Evolutionary conservation across 2,113 vertebrate genomes (phyloP), one percentile per base, ranked within the genome.

Genomic region (Malurus cyaneus): DNA sequence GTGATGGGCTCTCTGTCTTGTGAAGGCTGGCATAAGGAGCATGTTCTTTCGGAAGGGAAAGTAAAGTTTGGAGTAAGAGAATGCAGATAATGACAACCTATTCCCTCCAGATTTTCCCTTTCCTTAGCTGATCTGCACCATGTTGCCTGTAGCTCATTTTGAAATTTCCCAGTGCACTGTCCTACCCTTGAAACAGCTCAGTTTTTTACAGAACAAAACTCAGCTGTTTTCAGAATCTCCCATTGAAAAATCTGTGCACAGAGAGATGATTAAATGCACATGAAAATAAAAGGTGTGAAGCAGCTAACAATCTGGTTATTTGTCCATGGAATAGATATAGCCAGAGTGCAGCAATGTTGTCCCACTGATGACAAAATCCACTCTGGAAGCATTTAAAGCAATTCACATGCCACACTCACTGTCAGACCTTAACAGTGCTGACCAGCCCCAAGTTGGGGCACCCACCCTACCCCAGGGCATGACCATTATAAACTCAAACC

Each of bases 71-170:
- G 15, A 80, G 14, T 42, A 49, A 84, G 21, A 62, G 6, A 11
- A 10, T 47, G 31, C 3, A 50, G 24, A 59, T 67, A 0, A 2
- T 34, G 8, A 11, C 28, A 39, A 18, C 3, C 8, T 83, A 5
- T 14, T 59, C 16, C 54, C 5, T 25, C 16, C 18, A 61, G 7
- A 15, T 78, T 81, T 78, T 64, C 32, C 11, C 29, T 70, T 85
- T 59, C 18, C 34, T 64, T 73, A 18, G 24, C 19, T 61, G 14
- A 42, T 41, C 8, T 41, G 64, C 10, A 32, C 11, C 0, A 0
- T 18, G 13, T 17, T 70, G 32, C 9, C 23, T 14, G 0, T 12
- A 73, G 25, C 17, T 72, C 14, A 31, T 9, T 62, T 78, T 62
- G 41, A 69, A 77, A 78, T 6, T 29, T 24, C n/a, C 61, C 76